Conservation (phyloP, 2,113 vertebrate species). For the Zingel zingel region DNA sequence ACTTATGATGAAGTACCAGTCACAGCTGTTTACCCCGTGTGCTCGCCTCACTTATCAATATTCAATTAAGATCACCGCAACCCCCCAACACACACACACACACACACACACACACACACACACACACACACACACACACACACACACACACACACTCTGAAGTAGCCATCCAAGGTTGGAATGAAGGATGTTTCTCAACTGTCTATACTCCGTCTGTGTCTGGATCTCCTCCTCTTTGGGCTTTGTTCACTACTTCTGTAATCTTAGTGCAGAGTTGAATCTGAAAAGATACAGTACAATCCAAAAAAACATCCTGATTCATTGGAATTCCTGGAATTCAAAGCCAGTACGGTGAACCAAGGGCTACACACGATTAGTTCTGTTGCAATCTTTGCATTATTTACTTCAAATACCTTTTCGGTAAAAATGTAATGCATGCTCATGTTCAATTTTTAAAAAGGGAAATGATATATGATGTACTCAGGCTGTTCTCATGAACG, state of each 20-base stretch:
- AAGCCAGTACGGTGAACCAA: background rate
- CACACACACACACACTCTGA: conserved; percentile 11
- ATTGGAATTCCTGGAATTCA: background rate
- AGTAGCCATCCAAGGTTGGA: conserved; percentile 43
- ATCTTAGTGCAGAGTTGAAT: background rate
- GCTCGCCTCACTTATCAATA: conserved; percentile 78
- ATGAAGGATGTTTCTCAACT: conserved; percentile 44
- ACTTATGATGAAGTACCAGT: conserved; percentile 77
- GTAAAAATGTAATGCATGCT: background rate
- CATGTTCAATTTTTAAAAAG: background rate
- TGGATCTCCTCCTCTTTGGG: background rate
- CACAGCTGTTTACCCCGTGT: conserved; percentile 75
- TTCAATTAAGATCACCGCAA: conserved; percentile 69
- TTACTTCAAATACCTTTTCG: background rate
- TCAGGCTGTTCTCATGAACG: too few species aligned
- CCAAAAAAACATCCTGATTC: background rate
- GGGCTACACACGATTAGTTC: background rate
- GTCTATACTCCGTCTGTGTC: conserved; percentile 38
- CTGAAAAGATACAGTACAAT: background rate
- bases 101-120: conserved; percentile 5
- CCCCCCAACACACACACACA: background rate
- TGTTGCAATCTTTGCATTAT: background rate
- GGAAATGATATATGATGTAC: too few species aligned
- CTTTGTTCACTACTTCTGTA: background rate
- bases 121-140: conserved; percentile 12